Conservation (phyloP, 35 echinoderm and acorn worm genomes). For the Stichopus chloronotus region DNA sequence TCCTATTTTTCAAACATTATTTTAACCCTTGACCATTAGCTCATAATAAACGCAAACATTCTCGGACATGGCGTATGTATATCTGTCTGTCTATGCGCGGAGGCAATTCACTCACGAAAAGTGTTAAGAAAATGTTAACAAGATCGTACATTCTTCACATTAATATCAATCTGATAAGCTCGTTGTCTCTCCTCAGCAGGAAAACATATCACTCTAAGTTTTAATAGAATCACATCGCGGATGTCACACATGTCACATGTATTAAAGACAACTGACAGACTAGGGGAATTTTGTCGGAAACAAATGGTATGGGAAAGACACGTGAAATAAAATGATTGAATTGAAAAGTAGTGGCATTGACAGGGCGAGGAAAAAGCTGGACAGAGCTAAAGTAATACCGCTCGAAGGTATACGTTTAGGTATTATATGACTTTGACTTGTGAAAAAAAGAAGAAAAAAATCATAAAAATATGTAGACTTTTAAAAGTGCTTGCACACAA, state of each 20-base stretch:
- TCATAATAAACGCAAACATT: no score
- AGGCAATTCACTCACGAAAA: no score
- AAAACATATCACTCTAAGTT: neutral
- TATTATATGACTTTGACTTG: neutral
- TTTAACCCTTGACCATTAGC: no score
- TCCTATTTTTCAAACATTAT: no score
- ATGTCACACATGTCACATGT: neutral
- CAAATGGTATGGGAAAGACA: neutral
- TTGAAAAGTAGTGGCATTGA: neutral
- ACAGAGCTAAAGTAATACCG: neutral
- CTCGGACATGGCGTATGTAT: no score
- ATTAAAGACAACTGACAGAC: neutral
- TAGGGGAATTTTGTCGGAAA: neutral
- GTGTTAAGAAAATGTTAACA: no score
- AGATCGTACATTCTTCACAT: neutral
- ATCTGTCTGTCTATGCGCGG: no score
- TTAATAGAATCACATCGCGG: neutral
- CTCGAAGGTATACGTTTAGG: neutral
- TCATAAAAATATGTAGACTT: no score
- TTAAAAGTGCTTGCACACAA: no score
- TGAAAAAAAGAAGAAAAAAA: no score
- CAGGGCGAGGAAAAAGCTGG: neutral
- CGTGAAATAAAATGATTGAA: neutral
- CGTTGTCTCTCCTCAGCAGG: neutral
- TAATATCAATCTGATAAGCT: neutral